Percentiles rank a stretch among this genome's conserved stretches.
Evolutionary conservation across 64 coral and sea anemone genomes (phyloP).

Genomic region (Orbicella faveolata): DNA sequence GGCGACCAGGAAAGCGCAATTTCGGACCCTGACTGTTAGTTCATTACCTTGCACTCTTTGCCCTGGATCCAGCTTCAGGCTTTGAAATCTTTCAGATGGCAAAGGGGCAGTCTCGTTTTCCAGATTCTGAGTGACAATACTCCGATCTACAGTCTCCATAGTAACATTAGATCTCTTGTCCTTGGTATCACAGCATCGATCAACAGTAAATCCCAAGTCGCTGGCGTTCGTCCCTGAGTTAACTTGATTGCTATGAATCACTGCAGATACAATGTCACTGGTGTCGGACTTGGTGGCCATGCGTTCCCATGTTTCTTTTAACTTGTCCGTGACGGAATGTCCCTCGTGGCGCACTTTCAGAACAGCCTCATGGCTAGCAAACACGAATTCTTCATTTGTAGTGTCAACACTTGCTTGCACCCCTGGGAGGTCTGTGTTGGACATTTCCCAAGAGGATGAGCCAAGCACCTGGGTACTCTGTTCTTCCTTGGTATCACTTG

Average conservation of each 20-base stretch:
- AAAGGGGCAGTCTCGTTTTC: constrained; percentile 6
- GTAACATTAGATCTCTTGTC: not conserved
- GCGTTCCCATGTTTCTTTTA: not conserved
- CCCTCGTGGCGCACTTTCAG: not conserved
- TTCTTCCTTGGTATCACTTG: not conserved
- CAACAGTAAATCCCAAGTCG: not conserved
- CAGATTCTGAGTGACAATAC: constrained; percentile 33
- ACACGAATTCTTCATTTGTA: not conserved
- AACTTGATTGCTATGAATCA: not conserved
- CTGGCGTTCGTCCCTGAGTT: no score
- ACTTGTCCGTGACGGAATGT: not conserved
- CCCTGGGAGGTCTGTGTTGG: no score
- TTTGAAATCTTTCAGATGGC: not conserved
- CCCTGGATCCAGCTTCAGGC: not conserved
- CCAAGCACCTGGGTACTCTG: not conserved
- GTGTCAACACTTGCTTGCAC: no score
- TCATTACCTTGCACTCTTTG: constrained; percentile 37
- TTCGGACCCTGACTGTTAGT: not conserved
- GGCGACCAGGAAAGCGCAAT: no score
- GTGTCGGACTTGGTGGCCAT: not conserved
- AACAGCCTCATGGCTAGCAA: not conserved
- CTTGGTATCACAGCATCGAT: not conserved
- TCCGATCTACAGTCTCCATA: constrained; percentile 31
- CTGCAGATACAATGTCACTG: not conserved
- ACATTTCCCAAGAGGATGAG: no score